Percentiles rank a stretch among this genome's conserved stretches.
Evolutionary conservation across 2,797 vertebrate species (phyloP).

Genomic region (Syngnathus rostellatus): DNA sequence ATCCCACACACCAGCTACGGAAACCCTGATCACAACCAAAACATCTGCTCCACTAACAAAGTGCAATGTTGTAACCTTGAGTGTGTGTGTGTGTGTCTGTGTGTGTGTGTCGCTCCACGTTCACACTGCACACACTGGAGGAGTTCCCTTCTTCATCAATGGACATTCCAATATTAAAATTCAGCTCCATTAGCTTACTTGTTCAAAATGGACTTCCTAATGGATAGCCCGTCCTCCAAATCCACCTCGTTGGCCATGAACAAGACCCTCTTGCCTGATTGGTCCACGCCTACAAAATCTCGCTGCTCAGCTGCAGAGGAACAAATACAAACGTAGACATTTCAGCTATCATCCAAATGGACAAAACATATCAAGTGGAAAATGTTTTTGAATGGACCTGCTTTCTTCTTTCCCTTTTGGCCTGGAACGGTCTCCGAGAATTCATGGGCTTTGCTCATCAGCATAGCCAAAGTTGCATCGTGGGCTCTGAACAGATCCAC

Average conservation of each 20-base stretch:
- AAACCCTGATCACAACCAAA: conserved; percentile 34
- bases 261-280: conserved; percentile 85
- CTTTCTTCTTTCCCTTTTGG: conserved; percentile 91
- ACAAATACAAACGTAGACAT: neutral
- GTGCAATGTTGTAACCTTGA: conserved; percentile 4
- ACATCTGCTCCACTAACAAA: conserved; percentile 21
- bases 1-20: conserved; percentile 33
- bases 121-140: neutral
- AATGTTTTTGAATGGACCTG: conserved; percentile 67
- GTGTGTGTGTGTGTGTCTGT: neutral
- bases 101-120: neutral
- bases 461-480: conserved; percentile 89
- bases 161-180: neutral
- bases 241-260: conserved; percentile 98
- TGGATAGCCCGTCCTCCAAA: conserved; percentile 87
- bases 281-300: conserved; percentile 94
- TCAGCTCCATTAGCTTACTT: conserved; percentile 75
- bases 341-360: neutral
- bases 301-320: conserved; percentile 84
- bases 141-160: conserved; percentile 3
- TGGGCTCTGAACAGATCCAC: conserved; percentile 93
- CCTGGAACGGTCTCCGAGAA: conserved; percentile 84
- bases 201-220: conserved; percentile 89
- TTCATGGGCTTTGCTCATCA: conserved; percentile 89
- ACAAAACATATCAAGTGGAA: neutral